Evolutionary conservation across 1,140 invertebrate genomes (phyloP).

Genomic region (Lethrus apterus): DNA sequence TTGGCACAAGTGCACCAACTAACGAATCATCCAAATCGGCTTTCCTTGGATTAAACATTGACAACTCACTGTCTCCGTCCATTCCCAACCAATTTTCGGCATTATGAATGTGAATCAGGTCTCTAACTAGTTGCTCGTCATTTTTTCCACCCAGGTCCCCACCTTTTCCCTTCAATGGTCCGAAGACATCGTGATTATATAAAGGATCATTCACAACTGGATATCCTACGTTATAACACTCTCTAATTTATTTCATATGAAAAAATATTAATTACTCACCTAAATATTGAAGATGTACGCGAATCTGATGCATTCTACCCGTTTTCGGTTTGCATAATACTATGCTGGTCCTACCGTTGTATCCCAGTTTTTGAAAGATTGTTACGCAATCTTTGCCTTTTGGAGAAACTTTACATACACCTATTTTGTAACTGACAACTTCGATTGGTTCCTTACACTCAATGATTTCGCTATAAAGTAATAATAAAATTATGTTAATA

Average conservation of each 20-base stretch:
- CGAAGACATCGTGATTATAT: slow-evolving; percentile 90
- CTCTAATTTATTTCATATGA: not conserved
- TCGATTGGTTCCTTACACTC: slow-evolving; percentile 88
- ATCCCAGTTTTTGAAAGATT: slow-evolving; percentile 80
- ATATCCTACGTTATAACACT: slow-evolving; percentile 56
- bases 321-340: slow-evolving; percentile 90
- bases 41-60: slow-evolving; percentile 63
- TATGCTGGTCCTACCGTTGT: slow-evolving; percentile 81
- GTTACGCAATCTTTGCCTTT: slow-evolving; percentile 88
- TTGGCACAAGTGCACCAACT: slow-evolving; percentile 34
- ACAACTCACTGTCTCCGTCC: slow-evolving; percentile 77
- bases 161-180: slow-evolving; percentile 83
- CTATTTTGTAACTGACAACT: slow-evolving; percentile 90
- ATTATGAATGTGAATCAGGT: slow-evolving; percentile 86
- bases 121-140: slow-evolving; percentile 82
- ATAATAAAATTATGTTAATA: too few species aligned
- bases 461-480: slow-evolving; percentile 67
- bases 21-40: slow-evolving; percentile 54
- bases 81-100: slow-evolving; percentile 90
- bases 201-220: slow-evolving; percentile 96
- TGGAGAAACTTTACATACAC: slow-evolving; percentile 84
- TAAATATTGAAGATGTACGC: slow-evolving; percentile 96
- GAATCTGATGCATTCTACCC: slow-evolving; percentile 96
- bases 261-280: slow-evolving; percentile 48
- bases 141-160: slow-evolving; percentile 86